Conservation (phyloP, 2,797 vertebrate genomes). For the Enoplosus armatus region DNA sequence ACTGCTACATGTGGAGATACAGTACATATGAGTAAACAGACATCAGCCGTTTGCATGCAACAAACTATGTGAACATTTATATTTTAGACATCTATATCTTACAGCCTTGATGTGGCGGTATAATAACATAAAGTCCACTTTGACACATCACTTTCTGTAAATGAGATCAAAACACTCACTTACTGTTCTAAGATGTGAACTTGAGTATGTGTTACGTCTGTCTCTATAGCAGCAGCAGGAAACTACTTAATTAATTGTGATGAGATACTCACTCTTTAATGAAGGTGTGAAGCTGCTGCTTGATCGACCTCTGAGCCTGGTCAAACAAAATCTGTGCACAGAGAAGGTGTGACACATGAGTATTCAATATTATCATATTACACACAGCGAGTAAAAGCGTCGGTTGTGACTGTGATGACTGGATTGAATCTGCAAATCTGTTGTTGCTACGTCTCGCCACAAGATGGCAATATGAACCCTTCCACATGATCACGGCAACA, state of each 20-base stretch:
- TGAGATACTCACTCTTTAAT: constrained; percentile 94
- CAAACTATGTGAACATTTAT: neutral
- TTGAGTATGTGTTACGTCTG: neutral
- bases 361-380: neutral
- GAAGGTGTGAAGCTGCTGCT: constrained; percentile 96
- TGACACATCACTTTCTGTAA: neutral
- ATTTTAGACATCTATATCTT: neutral
- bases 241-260: neutral
- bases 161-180: too few relatives aligned
- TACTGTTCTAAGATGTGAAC: neutral
- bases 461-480: constrained; percentile 57
- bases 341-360: constrained; percentile 18
- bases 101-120: neutral
- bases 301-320: constrained; percentile 96
- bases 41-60: neutral
- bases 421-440: neutral
- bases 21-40: neutral
- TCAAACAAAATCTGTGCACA: constrained; percentile 94
- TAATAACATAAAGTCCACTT: neutral
- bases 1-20: too few relatives aligned
- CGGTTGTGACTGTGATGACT: neutral
- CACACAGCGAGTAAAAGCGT: neutral
- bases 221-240: neutral
- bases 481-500: neutral
- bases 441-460: constrained; percentile 49